Percentiles rank a stretch among this genome's conserved stretches.
phyloP scores from a whole-genome alignment of 2,888 invertebrate genomes.

The Rhopalosiphum nymphaeae region DNA sequence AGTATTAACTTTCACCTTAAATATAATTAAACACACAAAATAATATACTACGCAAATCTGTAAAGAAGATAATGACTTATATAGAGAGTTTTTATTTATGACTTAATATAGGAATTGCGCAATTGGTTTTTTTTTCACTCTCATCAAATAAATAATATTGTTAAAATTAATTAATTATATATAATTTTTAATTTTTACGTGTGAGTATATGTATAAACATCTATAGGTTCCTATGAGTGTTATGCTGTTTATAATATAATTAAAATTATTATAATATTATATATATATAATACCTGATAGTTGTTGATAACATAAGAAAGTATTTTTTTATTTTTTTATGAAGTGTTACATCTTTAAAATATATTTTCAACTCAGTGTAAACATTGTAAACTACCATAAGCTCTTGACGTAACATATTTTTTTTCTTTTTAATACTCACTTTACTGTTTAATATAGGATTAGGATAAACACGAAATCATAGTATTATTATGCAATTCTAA shows the following conservation, averaged over 20 bases:
- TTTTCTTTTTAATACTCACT: neutral
- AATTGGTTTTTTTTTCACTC: neutral
- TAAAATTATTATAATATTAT: constrained; percentile 2
- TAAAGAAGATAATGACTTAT: neutral
- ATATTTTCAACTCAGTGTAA: neutral
- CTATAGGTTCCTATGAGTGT: neutral
- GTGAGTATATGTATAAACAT: neutral
- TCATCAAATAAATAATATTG: neutral
- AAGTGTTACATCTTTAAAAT: neutral
- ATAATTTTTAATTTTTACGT: neutral
- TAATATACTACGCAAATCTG: neutral
- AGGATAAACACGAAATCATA: neutral
- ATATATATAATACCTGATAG: neutral
- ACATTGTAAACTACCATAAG: neutral
- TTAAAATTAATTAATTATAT: neutral
- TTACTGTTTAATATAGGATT: neutral
- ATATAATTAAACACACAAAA: neutral
- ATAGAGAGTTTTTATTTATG: neutral
- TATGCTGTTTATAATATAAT: neutral
- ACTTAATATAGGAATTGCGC: neutral
- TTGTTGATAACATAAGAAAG: neutral
- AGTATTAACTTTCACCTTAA: neutral
- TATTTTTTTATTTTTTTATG: neutral
- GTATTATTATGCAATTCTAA: neutral
- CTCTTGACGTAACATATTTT: neutral